These are phyloP conservation scores for Garrulus glandarius DNA, from an alignment of 2,797 vertebrate species.

Conservation along the genomic window DNA sequence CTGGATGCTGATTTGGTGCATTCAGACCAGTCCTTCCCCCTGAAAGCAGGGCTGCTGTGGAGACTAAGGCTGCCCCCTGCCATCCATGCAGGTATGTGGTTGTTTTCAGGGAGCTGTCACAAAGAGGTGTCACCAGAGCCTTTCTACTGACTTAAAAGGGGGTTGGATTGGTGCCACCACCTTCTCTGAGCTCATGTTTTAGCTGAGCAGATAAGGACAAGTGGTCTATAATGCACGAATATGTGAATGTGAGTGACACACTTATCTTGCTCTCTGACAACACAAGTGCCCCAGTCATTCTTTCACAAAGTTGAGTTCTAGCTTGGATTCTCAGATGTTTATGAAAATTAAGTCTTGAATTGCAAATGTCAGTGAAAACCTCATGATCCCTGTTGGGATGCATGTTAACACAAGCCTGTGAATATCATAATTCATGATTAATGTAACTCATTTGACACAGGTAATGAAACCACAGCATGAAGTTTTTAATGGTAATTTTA, in stretches of 20 bases:
- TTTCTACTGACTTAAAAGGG: background rate
- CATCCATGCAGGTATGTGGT: background rate
- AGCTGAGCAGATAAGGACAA: background rate
- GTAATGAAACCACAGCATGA: constrained; percentile 49
- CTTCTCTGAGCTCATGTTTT: background rate
- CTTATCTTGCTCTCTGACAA: background rate
- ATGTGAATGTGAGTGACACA: background rate
- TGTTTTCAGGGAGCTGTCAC: background rate
- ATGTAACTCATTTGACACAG: constrained; percentile 33
- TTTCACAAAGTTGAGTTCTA: constrained; percentile 3
- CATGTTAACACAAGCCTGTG: background rate
- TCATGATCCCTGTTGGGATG: background rate
- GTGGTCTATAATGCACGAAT: background rate
- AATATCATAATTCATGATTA: constrained; percentile 35
- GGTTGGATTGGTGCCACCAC: background rate
- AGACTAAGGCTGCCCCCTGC: background rate
- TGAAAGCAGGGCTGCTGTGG: background rate
- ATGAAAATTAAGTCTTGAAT: background rate
- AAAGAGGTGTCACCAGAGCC: background rate
- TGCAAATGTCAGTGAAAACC: background rate
- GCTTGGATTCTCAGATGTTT: background rate
- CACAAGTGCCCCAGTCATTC: background rate
- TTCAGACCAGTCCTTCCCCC: background rate
- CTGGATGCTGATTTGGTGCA: background rate
- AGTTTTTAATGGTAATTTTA: constrained; percentile 42